These are phyloP conservation scores for Pristionchus mayeri DNA, from an alignment of 2,888 invertebrate species.

Conservation along the genomic window DNA sequence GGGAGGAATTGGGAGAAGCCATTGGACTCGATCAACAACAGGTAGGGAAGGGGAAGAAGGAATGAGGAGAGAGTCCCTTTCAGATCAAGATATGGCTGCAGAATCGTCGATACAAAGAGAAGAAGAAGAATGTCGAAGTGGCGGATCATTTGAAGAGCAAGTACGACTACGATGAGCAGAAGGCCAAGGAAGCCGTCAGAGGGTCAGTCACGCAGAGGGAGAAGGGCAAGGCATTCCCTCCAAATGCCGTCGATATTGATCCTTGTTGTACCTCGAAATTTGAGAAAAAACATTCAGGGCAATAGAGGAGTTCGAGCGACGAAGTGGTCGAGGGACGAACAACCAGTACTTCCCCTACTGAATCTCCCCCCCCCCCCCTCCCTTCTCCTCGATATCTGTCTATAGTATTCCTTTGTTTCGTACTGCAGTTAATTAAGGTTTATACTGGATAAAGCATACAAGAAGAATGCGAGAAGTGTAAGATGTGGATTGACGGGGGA, in stretches of 20 bases:
- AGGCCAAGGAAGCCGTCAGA: neutral
- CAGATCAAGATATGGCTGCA: slow-evolving; percentile 37
- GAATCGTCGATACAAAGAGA: slow-evolving; percentile 35
- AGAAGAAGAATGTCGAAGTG: neutral
- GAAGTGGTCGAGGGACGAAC: neutral
- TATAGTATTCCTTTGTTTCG: neutral
- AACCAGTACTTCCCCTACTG: neutral
- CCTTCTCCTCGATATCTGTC: neutral
- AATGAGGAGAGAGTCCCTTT: neutral
- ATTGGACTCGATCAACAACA: slow-evolving; percentile 7
- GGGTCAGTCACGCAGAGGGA: neutral
- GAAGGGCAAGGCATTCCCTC: neutral
- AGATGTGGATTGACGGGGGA: neutral
- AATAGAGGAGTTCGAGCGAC: neutral
- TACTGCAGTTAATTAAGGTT: neutral
- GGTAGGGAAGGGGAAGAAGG: neutral
- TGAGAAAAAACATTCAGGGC: too few relatives aligned
- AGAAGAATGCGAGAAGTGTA: neutral
- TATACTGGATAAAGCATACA: slow-evolving; percentile 11
- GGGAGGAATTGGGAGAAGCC: neutral
- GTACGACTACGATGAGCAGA: neutral
- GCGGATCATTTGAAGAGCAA: neutral
- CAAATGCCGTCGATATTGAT: too few relatives aligned
- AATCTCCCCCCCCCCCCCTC: too few relatives aligned
- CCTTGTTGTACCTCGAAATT: too few relatives aligned